phyloP scores from a whole-genome alignment of 2,797 vertebrate genomes.

The Melanotaenia maccullochi region DNA sequence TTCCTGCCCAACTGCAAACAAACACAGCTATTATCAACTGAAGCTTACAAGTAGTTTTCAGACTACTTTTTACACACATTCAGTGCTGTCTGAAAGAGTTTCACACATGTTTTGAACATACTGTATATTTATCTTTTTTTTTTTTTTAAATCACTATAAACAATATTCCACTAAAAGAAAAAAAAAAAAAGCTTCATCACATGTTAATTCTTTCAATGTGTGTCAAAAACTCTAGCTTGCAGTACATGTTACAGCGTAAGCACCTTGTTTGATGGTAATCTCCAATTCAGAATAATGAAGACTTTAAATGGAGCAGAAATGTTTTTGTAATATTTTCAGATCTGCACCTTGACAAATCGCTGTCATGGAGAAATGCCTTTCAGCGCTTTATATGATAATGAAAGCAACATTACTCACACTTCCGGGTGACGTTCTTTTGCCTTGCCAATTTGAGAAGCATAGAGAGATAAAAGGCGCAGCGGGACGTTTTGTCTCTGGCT shows the following conservation, averaged over 20 bases:
- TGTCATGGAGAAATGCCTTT: too few species aligned
- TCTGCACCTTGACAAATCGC: too few species aligned
- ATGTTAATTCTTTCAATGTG: too few species aligned
- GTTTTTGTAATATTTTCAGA: too few species aligned
- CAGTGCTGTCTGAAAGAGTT: neutral
- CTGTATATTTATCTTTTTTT: too few species aligned
- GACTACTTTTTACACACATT: neutral
- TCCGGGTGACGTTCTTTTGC: constrained; percentile 81
- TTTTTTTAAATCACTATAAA: too few species aligned
- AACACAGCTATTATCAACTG: constrained; percentile 1
- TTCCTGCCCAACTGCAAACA: constrained; percentile 82
- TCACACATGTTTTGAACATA: neutral
- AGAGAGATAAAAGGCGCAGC: constrained; percentile 90
- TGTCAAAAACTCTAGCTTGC: too few species aligned
- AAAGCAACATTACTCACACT: constrained; percentile 82
- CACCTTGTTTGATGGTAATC: too few species aligned
- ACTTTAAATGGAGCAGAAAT: too few species aligned
- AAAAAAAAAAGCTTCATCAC: neutral
- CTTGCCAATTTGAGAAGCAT: constrained; percentile 85
- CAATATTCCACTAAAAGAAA: too few species aligned
- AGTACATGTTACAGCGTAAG: too few species aligned
- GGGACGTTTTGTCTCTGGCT: constrained; percentile 78
- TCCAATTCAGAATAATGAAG: too few species aligned
- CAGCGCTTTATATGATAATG: neutral
- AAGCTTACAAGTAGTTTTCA: neutral